These are phyloP conservation scores for Percopsis omiscomaycus DNA, from an alignment of 2,797 vertebrate genomes.

Conservation along the genomic window DNA sequence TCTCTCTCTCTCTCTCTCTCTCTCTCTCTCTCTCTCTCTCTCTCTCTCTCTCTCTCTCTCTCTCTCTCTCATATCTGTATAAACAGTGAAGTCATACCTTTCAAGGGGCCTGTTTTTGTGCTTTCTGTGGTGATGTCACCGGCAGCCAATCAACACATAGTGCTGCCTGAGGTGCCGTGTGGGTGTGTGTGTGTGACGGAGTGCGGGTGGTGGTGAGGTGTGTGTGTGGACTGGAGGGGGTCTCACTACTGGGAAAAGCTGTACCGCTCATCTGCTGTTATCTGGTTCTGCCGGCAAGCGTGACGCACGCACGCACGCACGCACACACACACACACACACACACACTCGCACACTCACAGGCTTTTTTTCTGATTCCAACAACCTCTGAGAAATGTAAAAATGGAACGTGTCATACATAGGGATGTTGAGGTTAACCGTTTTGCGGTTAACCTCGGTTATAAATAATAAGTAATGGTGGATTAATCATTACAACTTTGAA, in stretches of 20 bases:
- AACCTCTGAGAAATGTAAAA: constrained; percentile 24
- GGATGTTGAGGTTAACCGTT: too few species aligned
- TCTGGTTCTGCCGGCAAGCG: constrained; percentile 42
- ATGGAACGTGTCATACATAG: neutral
- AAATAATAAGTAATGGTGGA: too few species aligned
- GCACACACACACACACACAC: constrained; percentile 20
- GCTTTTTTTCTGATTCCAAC: constrained; percentile 11
- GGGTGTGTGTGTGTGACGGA: constrained; percentile 8
- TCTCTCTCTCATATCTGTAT: constrained; percentile 56
- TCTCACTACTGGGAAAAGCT: constrained; percentile 62
- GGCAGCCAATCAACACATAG: constrained; percentile 78
- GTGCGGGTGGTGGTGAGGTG: constrained; percentile 26
- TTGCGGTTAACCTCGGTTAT: too few species aligned
- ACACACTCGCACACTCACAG: constrained; percentile 27
- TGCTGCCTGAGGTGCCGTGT: constrained; percentile 52
- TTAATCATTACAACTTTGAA: too few species aligned
- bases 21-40: too few species aligned
- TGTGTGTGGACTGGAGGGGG: constrained; percentile 34
- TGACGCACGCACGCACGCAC: constrained; percentile 27
- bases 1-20: too few species aligned
- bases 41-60: too few species aligned
- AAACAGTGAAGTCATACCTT: constrained; percentile 83
- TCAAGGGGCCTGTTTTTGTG: constrained; percentile 74
- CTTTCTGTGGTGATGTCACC: constrained; percentile 78
- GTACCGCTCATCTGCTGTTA: constrained; percentile 61